Base-by-base conservation (phyloP, 2,797 vertebrate genomes). In the Sciaenops ocellatus region DNA sequence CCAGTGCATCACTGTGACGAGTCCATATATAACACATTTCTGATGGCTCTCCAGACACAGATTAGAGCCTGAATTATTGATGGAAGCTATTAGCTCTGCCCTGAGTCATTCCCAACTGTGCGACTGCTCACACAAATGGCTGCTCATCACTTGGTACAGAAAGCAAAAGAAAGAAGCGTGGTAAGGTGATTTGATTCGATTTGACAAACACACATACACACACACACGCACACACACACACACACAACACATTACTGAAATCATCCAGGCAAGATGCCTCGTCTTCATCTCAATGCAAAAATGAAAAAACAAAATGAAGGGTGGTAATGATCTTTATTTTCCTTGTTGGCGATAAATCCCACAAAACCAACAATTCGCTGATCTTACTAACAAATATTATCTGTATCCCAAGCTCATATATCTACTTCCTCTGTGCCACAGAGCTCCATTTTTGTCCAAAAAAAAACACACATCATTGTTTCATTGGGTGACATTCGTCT, bases 11-110 rank as follows among this genome's bases (percentile, higher is more conserved):
- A 18, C 50, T 41, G 78, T 46, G 78, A 83, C 24, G 65, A 67
- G 79, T 76, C 71, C 74, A 69, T 60, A 76, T 54, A 64, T 70
- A 83, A 86, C 70, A 76, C 66, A 28, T 69, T 71, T 76, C 44
- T 81, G 81, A 81, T 34, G 28, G 63, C 59, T 87, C 80, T 83
- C 83, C 85, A 88, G 83, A 87, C 85, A 66, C 87, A 93, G 90
- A 94, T 91, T 88, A 91, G 85, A 88, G 84, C 62, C 81, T 93
- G 89, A 94, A 95, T 94, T 93, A 93, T 93, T 92, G 86, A 94
- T 93, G 75, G 78, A 13, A 61, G 69, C 89, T 87, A 83, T 92
- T 92, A 91, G 89, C 87, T 54, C 84, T 73, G 57, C 20, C 67
- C 86, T 81, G 75, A 82, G 78, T 90, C 82, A 78, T 78, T 73